Evolutionary conservation across 2,797 vertebrate genomes (phyloP).

Genomic region (Cryptoprocta ferox): DNA sequence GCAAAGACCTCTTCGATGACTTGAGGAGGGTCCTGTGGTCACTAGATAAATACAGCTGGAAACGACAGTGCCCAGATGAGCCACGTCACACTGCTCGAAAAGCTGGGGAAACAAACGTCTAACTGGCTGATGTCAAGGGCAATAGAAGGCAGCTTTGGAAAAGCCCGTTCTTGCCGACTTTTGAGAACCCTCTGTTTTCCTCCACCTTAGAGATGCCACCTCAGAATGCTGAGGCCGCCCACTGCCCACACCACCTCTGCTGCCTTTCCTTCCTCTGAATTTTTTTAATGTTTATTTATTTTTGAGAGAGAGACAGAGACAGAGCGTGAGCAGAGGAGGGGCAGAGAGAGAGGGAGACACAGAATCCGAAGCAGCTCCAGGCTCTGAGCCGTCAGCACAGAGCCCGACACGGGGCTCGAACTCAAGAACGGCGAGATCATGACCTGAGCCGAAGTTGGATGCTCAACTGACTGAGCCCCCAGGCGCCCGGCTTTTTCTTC

Average conservation of each 20-base stretch:
- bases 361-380: too few species aligned
- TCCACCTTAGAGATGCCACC: neutral
- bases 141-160: neutral
- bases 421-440: too few species aligned
- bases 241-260: accelerated
- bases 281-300: too few species aligned
- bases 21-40: slow-evolving; percentile 90
- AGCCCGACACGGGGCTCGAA: too few species aligned
- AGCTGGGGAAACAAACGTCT: accelerated
- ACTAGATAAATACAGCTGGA: slow-evolving; percentile 93
- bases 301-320: too few species aligned
- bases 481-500: neutral
- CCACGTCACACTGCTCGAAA: accelerated
- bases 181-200: neutral
- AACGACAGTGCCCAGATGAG: neutral
- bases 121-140: accelerated
- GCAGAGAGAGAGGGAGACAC: too few species aligned
- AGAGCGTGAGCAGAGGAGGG: too few species aligned
- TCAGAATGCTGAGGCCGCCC: neutral
- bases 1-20: slow-evolving; percentile 89
- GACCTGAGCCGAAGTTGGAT: too few species aligned
- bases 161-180: accelerated
- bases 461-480: too few species aligned
- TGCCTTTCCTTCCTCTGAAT: neutral
- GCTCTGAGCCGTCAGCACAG: too few species aligned